Evolutionary conservation across 2,888 invertebrate species (phyloP).

Genomic region (Incurvaria masculella): DNA sequence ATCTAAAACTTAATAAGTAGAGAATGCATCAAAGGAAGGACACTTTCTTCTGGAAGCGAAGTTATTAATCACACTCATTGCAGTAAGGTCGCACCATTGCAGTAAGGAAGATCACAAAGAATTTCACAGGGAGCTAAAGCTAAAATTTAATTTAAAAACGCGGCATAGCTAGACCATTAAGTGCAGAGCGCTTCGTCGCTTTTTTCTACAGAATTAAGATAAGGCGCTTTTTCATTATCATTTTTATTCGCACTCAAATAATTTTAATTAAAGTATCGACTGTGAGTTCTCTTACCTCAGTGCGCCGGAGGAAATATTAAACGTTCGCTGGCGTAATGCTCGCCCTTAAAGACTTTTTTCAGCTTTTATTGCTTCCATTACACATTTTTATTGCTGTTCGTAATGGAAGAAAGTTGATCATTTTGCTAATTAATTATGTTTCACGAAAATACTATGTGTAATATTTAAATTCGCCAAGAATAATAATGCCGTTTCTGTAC

Average conservation of each 20-base stretch:
- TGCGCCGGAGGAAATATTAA: not conserved
- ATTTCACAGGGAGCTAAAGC: not conserved
- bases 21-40: too few species aligned
- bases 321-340: too few species aligned
- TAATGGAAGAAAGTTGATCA: too few species aligned
- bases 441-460: too few species aligned
- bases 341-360: too few species aligned
- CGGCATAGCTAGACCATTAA: not conserved
- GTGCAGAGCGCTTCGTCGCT: not conserved
- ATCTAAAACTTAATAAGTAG: too few species aligned
- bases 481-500: too few species aligned
- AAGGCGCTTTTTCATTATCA: not conserved
- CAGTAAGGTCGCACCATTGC: not conserved
- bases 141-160: not conserved
- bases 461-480: too few species aligned
- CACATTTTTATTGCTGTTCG: too few species aligned
- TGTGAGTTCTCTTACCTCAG: not conserved
- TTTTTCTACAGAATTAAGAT: not conserved
- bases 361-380: too few species aligned
- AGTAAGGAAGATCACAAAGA: not conserved
- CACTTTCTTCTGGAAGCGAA: not conserved
- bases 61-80: not conserved
- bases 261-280: not conserved
- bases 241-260: not conserved
- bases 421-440: too few species aligned